These are phyloP conservation scores for Mormyrus hasselquistii DNA, from an alignment of 2,797 vertebrate species.

Conservation along the genomic window DNA sequence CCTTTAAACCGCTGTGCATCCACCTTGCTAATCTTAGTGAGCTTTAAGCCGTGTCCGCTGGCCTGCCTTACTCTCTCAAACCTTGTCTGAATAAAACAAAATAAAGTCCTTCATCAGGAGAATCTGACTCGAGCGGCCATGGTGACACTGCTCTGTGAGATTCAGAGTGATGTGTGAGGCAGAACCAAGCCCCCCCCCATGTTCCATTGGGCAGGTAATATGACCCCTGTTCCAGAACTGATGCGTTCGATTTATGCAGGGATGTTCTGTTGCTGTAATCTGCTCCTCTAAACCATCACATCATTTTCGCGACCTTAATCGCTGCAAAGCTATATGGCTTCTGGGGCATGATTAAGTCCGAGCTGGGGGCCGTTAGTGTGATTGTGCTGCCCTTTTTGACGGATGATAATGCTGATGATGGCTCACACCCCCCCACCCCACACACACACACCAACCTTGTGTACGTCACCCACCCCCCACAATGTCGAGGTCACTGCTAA, in stretches of 20 bases:
- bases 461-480: not conserved
- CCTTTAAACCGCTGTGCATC: not conserved
- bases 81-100: not conserved
- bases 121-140: not conserved
- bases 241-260: not conserved
- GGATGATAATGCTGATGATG: not conserved
- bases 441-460: not conserved
- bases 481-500: not conserved
- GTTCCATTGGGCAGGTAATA: not conserved
- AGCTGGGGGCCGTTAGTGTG: not conserved
- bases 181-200: not conserved
- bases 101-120: not conserved
- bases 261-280: not conserved
- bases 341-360: not conserved
- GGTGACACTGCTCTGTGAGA: not conserved
- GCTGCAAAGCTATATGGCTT: not conserved
- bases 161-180: not conserved
- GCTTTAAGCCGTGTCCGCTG: not conserved
- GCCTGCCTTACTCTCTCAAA: not conserved
- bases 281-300: not conserved
- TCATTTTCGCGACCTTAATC: not conserved
- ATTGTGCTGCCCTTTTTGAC: not conserved
- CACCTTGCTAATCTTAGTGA: not conserved
- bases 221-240: not conserved
- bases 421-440: not conserved